Percentiles rank a stretch among this genome's conserved stretches.
These are phyloP conservation scores for Drosophila kepulauana DNA, from an alignment of 1,140 invertebrate genomes.

Conservation along the genomic window DNA sequence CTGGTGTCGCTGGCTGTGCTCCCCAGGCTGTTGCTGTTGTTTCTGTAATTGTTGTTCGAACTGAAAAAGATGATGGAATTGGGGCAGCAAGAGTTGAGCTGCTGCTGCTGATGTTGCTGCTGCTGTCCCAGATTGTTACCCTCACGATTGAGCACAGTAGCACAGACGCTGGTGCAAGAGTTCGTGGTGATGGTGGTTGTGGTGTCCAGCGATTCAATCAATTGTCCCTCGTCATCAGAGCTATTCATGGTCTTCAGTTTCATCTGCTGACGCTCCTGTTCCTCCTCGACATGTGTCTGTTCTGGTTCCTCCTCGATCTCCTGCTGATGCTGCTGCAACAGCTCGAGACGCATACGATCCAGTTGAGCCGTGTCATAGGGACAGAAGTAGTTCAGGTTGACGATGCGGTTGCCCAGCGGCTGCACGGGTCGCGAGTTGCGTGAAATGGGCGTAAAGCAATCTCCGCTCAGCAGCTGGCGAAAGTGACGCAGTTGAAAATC, in stretches of 20 bases:
- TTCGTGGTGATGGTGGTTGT: slow-evolving; percentile 66
- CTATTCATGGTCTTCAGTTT: slow-evolving; percentile 7
- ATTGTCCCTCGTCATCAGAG: slow-evolving; percentile 60
- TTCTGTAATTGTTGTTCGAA: slow-evolving; percentile 14
- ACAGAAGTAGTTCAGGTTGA: slow-evolving; percentile 75
- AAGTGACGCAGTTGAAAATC: slow-evolving; percentile 85
- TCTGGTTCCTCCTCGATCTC: slow-evolving; percentile 20
- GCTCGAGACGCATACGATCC: slow-evolving; percentile 43
- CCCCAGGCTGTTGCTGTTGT: not conserved
- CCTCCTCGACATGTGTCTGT: slow-evolving; percentile 9
- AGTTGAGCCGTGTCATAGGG: slow-evolving; percentile 60
- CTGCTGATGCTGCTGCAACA: slow-evolving; percentile 47
- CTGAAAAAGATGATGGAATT: slow-evolving; percentile 38
- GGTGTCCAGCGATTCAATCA: slow-evolving; percentile 64
- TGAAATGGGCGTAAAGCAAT: slow-evolving; percentile 79
- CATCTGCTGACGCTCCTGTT: not conserved
- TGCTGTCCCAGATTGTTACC: not conserved
- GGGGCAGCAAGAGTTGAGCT: slow-evolving; percentile 18
- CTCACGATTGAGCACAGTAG: slow-evolving; percentile 57
- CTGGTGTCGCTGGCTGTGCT: slow-evolving; percentile 31
- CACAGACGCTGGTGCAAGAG: slow-evolving; percentile 54
- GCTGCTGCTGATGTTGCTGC: slow-evolving; percentile 8
- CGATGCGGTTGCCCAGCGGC: slow-evolving; percentile 74
- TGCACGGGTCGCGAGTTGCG: slow-evolving; percentile 86
- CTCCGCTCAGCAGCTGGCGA: slow-evolving; percentile 84